phyloP scores from a whole-genome alignment of 1,140 invertebrate genomes.

The Metopolophium dirhodum region DNA sequence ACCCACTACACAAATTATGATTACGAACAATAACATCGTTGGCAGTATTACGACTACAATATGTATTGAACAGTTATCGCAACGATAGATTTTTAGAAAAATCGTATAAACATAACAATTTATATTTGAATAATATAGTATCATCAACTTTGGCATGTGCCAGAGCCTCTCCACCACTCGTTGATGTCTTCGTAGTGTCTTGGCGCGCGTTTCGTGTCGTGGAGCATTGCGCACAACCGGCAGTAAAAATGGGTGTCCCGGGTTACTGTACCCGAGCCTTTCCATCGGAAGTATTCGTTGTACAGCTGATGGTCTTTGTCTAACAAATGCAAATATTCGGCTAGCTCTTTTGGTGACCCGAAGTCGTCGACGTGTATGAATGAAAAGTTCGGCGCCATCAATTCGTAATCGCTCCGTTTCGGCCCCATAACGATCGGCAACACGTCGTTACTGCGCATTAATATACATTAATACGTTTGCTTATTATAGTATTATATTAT shows the following conservation, averaged over 20 bases:
- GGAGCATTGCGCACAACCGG: constrained; percentile 86
- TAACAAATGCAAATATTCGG: constrained; percentile 79
- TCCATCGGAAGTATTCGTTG: constrained; percentile 89
- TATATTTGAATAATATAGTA: no score
- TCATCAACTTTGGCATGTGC: not conserved
- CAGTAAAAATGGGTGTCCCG: constrained; percentile 91
- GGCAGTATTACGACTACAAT: no score
- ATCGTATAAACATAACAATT: no score
- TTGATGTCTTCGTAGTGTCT: not conserved
- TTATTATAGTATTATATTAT: no score
- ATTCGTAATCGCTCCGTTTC: constrained; percentile 83
- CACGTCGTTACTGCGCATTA: constrained; percentile 75
- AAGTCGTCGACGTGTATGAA: constrained; percentile 95
- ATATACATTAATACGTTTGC: no score
- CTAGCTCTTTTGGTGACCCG: constrained; percentile 79
- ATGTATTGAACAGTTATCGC: no score
- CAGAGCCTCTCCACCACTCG: not conserved
- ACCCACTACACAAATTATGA: no score
- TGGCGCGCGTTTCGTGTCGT: constrained; percentile 65
- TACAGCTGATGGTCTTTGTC: constrained; percentile 85
- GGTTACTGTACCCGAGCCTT: constrained; percentile 88
- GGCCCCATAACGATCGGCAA: constrained; percentile 95
- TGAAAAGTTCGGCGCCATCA: constrained; percentile 83
- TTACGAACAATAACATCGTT: no score
- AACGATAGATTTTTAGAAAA: no score